Conservation (phyloP, 2,888 invertebrate species). For the Netelia melanura region DNA sequence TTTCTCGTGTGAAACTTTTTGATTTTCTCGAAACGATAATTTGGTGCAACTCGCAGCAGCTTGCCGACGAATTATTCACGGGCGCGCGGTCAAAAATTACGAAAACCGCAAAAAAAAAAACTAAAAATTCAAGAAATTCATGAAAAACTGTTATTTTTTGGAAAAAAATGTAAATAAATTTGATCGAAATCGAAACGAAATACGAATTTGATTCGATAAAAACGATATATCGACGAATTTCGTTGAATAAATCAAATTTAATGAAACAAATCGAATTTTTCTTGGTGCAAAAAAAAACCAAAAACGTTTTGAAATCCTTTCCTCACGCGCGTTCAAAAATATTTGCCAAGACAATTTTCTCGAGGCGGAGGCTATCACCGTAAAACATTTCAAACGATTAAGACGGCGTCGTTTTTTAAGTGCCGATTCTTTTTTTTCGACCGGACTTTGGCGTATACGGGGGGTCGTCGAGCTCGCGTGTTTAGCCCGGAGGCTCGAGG, state of each 20-base stretch:
- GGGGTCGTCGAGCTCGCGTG: slow-evolving; percentile 57
- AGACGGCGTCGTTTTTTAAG: slow-evolving; percentile 32
- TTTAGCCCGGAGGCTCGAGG: slow-evolving; percentile 37
- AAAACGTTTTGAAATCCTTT: no score
- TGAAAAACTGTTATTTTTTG: slow-evolving; percentile 1
- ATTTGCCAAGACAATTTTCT: no score
- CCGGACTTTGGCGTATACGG: slow-evolving; percentile 2
- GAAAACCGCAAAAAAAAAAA: not conserved
- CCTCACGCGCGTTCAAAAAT: no score
- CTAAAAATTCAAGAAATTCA: not conserved
- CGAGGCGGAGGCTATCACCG: no score
- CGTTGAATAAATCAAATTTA: no score
- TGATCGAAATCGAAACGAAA: not conserved
- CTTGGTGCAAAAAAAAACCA: no score
- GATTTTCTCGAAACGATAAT: not conserved
- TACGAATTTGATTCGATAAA: not conserved
- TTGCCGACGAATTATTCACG: slow-evolving; percentile 30
- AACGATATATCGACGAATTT: not conserved
- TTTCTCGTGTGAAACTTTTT: slow-evolving; percentile 6
- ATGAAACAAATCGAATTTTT: no score
- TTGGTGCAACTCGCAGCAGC: slow-evolving; percentile 3
- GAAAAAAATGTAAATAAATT: not conserved
- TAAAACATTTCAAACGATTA: not conserved
- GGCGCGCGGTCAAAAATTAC: slow-evolving; percentile 50
- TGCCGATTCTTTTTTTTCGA: slow-evolving; percentile 7